Evolutionary conservation across 2,888 invertebrate genomes (phyloP), one percentile per base, ranked within the genome.

Genomic region (Ormyrus labotus): DNA sequence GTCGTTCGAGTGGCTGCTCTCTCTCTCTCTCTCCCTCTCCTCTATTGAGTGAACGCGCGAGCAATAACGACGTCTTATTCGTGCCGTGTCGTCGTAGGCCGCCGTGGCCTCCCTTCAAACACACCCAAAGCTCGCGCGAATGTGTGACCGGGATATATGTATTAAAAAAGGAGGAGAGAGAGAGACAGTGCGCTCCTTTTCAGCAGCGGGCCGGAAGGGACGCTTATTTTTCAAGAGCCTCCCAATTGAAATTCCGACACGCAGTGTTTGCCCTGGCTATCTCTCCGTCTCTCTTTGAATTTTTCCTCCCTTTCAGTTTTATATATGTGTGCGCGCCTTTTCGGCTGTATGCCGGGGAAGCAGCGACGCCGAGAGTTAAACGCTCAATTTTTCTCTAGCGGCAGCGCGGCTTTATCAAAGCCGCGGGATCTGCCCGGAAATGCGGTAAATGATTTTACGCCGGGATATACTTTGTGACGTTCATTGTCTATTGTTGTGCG

Each of bases 201-300:
- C 60, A 63, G 63, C 64, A 34, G 6, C 47, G 10, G 34, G 50
- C 65, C 45, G 61, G 69, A 75, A 80, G 75, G 57, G 65, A 64
- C 74, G 69, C 70, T 68, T 80, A 60, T 64, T 65, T 77, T 70
- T 69, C 70, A 70, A 70, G 64, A 70, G 10, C 63, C 58, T 10
- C 10, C 45, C 47, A 70, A 75, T 80, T 76, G 70, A 64, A 80
- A 80, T 80, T 76, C 71, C 75, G 53, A 80, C 75, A 68, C 70
- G 71, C 60, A 55, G 60, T 75, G 69, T 75, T 80, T 76, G 75
- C 67, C 11, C 58, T 51, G 6, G 11, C 58, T 71, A 60, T 73
- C 48, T 64, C 64, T 58, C 11, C 9, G 8, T 7, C 57, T 57
- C 47, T 47, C n/a, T 57, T 2, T 55, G 45, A 19, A n/a, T 34